These are phyloP conservation scores for Nycticorax nycticorax DNA, from an alignment of 2,113 vertebrate species.

Conservation along the genomic window DNA sequence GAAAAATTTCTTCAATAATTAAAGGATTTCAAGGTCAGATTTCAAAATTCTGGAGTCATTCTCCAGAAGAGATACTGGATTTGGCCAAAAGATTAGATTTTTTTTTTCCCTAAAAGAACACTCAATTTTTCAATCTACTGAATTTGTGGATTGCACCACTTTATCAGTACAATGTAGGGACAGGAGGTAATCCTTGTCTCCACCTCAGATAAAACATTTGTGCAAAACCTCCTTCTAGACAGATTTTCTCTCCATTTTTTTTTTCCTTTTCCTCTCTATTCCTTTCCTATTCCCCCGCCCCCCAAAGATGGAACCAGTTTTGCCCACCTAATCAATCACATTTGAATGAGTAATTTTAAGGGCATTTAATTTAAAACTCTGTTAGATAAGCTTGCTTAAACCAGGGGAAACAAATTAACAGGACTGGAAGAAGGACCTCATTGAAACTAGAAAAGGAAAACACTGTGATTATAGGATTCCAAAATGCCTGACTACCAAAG, in stretches of 20 bases:
- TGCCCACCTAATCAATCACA: neutral
- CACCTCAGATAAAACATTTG: neutral
- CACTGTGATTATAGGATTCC: neutral
- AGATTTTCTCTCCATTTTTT: neutral
- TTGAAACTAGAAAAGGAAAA: conserved; percentile 8
- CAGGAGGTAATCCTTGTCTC: neutral
- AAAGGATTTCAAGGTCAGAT: neutral
- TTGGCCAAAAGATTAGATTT: neutral
- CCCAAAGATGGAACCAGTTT: neutral
- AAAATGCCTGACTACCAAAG: conserved; percentile 57
- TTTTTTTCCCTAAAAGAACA: neutral
- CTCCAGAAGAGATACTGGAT: neutral
- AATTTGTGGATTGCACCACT: neutral
- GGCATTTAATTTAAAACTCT: neutral
- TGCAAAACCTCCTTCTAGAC: neutral
- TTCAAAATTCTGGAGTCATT: neutral
- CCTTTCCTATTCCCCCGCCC: neutral
- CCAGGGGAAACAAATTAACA: neutral
- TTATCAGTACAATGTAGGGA: neutral
- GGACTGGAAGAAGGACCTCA: neutral
- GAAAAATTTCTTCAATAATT: neutral
- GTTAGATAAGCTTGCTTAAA: conserved; percentile 7
- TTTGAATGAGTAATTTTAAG: neutral
- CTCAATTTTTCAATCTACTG: neutral
- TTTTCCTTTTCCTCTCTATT: neutral